These are phyloP conservation scores for Rhincodon typus DNA, from an alignment of 2,797 vertebrate genomes.

Conservation along the genomic window DNA sequence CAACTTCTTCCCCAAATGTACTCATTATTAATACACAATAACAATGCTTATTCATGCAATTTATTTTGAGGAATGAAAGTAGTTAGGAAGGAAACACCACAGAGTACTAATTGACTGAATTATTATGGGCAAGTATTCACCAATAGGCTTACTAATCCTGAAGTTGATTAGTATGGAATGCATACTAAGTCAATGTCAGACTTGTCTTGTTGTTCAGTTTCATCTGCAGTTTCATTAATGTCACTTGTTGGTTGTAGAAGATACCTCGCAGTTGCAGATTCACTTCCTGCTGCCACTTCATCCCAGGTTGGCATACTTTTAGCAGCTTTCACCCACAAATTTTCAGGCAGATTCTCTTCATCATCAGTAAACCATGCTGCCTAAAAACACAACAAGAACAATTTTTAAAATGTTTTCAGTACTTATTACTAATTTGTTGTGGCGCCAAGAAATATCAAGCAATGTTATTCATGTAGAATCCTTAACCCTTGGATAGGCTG, in stretches of 20 bases:
- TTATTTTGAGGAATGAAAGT: slow-evolving; percentile 29
- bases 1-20: not conserved
- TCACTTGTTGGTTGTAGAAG: not conserved
- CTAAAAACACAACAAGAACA: not conserved
- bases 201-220: not conserved
- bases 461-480: not conserved
- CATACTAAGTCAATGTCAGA: not conserved
- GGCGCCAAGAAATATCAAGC: not conserved
- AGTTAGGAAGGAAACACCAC: not conserved
- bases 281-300: not conserved
- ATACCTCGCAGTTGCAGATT: not conserved
- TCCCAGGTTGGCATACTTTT: slow-evolving; percentile 1
- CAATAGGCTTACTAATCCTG: not conserved
- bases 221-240: not conserved
- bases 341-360: not conserved
- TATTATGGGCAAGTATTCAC: not conserved
- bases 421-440: not conserved
- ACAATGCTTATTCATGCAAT: slow-evolving; percentile 13
- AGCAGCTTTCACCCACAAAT: not conserved
- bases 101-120: not conserved
- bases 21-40: not conserved
- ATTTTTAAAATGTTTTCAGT: not conserved
- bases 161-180: slow-evolving; percentile 3
- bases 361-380: not conserved
- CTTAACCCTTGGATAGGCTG: not conserved